These are phyloP conservation scores for Meriones unguiculatus DNA, from an alignment of 2,113 vertebrate genomes.

Conservation along the genomic window DNA sequence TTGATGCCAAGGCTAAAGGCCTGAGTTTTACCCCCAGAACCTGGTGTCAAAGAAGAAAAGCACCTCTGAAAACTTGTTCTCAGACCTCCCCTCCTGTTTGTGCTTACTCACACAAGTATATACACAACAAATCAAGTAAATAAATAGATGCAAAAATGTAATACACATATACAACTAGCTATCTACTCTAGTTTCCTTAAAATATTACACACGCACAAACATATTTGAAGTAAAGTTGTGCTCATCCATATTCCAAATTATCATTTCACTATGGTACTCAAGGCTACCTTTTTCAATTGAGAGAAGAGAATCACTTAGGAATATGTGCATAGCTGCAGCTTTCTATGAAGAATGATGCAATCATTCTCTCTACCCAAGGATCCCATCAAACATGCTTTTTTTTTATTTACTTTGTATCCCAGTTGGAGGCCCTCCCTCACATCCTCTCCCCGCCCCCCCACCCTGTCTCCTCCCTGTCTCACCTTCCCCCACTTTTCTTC, in stretches of 20 bases:
- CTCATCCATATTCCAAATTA: neutral
- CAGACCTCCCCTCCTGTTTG: neutral
- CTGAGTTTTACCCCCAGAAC: neutral
- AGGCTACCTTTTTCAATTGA: neutral
- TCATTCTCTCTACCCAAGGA: neutral
- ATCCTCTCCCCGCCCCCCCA: no score
- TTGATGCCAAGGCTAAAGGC: neutral
- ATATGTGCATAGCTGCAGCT: neutral
- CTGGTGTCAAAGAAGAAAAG: neutral
- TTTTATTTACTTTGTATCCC: no score
- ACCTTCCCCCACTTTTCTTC: no score
- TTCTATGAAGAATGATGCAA: neutral
- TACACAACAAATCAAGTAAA: neutral
- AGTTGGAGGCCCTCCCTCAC: no score
- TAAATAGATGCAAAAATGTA: neutral
- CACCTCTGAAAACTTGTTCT: neutral
- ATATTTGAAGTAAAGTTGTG: neutral
- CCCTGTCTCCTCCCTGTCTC: no score
- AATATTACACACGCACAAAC: neutral
- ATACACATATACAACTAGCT: neutral
- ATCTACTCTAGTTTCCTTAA: neutral
- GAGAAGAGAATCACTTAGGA: neutral
- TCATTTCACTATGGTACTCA: neutral
- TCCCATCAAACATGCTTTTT: neutral
- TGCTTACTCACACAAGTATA: neutral